These are phyloP conservation scores for Scartelaos histophorus DNA, from an alignment of 2,113 vertebrate genomes.

Conservation along the genomic window DNA sequence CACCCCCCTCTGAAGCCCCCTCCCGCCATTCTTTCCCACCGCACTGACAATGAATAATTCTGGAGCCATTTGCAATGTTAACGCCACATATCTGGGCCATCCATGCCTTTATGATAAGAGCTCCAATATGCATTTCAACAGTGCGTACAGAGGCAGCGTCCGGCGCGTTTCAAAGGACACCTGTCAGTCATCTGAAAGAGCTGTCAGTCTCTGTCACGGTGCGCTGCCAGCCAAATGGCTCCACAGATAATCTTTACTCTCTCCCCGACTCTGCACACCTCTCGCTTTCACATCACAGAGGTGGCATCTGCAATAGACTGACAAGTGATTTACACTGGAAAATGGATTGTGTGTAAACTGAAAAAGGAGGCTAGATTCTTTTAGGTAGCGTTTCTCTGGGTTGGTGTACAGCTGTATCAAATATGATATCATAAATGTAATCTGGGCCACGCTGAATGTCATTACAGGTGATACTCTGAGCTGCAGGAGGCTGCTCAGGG, in stretches of 20 bases:
- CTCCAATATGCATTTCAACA: conserved; percentile 99
- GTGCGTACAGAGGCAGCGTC: conserved; percentile 94
- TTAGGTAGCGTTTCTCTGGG: conserved; percentile 84
- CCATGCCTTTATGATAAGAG: conserved; percentile 99
- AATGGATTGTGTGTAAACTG: conserved; percentile 86
- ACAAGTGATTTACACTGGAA: conserved; percentile 97
- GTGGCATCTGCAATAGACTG: conserved; percentile 89
- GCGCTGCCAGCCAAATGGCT: conserved; percentile 89
- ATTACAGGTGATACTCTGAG: conserved; percentile 80
- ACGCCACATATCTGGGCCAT: conserved; percentile 99
- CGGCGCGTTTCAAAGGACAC: conserved; percentile 99
- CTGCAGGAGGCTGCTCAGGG: conserved; percentile 84
- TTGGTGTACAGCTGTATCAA: conserved; percentile 90
- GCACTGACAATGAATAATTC: conserved; percentile 99
- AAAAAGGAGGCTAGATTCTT: conserved; percentile 82
- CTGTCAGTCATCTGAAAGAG: conserved; percentile 98
- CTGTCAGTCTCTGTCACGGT: conserved; percentile 93
- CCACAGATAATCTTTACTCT: conserved; percentile 98
- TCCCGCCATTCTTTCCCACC: conserved; percentile 59
- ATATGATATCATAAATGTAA: conserved; percentile 86
- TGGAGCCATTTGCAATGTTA: conserved; percentile 99
- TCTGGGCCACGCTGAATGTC: conserved; percentile 83
- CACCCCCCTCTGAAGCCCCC: conserved; percentile 54
- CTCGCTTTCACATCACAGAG: conserved; percentile 87
- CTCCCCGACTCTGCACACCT: conserved; percentile 75